These are phyloP conservation scores for Drosophila monieri DNA, from an alignment of 2,888 invertebrate genomes.

Conservation along the genomic window DNA sequence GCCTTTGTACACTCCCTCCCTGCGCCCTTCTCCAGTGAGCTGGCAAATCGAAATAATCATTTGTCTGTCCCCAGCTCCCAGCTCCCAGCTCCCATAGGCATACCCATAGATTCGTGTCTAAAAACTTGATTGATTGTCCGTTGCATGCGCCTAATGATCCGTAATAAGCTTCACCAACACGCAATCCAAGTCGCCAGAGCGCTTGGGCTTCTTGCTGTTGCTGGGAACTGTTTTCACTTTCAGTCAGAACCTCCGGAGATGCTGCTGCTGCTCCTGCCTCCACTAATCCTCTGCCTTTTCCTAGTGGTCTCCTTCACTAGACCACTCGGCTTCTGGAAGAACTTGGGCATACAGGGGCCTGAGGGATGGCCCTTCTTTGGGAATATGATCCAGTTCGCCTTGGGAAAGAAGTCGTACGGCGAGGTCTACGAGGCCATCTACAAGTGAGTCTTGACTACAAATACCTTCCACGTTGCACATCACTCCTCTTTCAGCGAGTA, in stretches of 20 bases:
- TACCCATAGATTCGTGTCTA: too few relatives aligned
- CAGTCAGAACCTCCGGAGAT: background rate
- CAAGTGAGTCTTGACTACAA: conserved; percentile 54
- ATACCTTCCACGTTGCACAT: background rate
- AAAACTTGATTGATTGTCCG: background rate
- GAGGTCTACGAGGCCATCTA: conserved; percentile 71
- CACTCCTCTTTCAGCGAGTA: conserved; percentile 45
- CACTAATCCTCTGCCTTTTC: conserved; percentile 40
- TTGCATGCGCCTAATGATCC: conserved; percentile 15
- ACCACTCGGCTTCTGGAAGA: conserved; percentile 65
- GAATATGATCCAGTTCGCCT: conserved; percentile 69
- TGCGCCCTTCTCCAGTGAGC: background rate
- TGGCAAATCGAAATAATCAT: background rate
- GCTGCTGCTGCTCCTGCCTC: conserved; percentile 13
- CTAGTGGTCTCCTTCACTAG: conserved; percentile 37
- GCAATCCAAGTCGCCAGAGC: conserved; percentile 1
- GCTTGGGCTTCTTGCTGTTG: background rate
- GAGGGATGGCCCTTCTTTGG: conserved; percentile 67
- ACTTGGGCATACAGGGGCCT: conserved; percentile 65
- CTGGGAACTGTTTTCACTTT: background rate
- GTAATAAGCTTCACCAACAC: background rate
- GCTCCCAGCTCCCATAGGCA: background rate
- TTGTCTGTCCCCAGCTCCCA: background rate
- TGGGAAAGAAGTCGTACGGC: conserved; percentile 66
- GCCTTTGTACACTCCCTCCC: too few relatives aligned